Evolutionary conservation across 2,888 invertebrate species (phyloP).

Genomic region (Ochlodes sylvanus): DNA sequence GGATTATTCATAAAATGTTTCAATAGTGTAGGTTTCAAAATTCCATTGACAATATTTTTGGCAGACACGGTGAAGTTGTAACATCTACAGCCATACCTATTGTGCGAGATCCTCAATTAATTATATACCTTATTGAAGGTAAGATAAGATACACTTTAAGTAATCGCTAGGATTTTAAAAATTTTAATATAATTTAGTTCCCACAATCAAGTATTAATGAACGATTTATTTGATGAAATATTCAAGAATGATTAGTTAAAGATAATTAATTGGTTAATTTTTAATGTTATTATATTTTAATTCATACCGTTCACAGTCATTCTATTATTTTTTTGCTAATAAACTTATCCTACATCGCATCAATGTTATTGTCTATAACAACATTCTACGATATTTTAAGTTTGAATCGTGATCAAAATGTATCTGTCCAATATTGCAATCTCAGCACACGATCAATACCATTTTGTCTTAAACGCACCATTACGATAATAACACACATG

Average conservation of each 20-base stretch:
- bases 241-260: not conserved
- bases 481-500: too few relatives aligned
- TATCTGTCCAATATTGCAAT: too few relatives aligned
- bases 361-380: conserved; percentile 27
- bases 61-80: not conserved
- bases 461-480: too few relatives aligned
- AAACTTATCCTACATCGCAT: not conserved
- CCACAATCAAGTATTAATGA: conserved; percentile 10
- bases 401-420: not conserved
- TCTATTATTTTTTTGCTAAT: not conserved
- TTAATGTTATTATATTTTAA: not conserved
- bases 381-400: conserved; percentile 36
- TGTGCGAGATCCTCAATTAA: not conserved
- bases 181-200: not conserved
- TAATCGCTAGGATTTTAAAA: not conserved
- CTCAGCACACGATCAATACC: too few relatives aligned
- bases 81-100: not conserved
- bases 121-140: not conserved
- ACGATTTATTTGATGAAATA: conserved; percentile 17
- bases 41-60: not conserved
- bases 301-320: not conserved
- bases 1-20: not conserved
- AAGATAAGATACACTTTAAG: not conserved
- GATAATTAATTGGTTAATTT: not conserved
- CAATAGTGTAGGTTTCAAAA: not conserved